Base-by-base conservation (phyloP, 2,888 invertebrate genomes). In the Drosophila affinis region DNA sequence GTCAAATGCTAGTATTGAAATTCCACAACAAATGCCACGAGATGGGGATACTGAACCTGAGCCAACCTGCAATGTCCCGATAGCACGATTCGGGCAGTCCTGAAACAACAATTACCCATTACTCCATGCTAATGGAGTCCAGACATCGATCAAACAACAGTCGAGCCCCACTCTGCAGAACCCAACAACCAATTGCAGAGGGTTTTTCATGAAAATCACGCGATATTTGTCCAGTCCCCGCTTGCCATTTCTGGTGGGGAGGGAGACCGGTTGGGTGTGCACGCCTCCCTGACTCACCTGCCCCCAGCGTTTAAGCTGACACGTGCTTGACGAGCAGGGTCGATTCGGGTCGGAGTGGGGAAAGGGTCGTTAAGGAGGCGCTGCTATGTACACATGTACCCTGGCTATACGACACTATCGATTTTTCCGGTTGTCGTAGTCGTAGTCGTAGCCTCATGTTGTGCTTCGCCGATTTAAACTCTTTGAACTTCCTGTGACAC, bases 61-160 rank as follows among this genome's bases (percentile, higher is more conserved):
- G 61, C 45, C 58, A 59, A 60, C 47, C 49, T 45, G 61, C 75
- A 75, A 70, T 65, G 61, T 44, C 62, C 64, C 71, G 62, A 77
- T 76, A 61, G 54, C 77, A 74, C 71, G 81, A 86, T 82, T 64
- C 51, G 39, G 48, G 32, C n/a, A 10, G 17, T 29, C 14, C 44
- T 45, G 14, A 39, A 39, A 39, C n/a, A 39, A 60, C 12, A 62
- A 75, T 56, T 74, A 73, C 72, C 59, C 59, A 39, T n/a, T n/a
- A n/a, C 39, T 39, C 64, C 75, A 61, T 39, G 72, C 68, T 70
- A 63, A 70, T 60, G 58, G 70, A 76, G 56, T 62, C 65, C 68
- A 74, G 60, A 82, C 85, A 86, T 86, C 81, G 85, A 86, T 87
- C 89, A 86, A 86, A 86, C 85, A 88, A 68, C 24, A 52, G 24